These are phyloP conservation scores for Mythimna loreyi DNA, from an alignment of 2,888 invertebrate species.

Conservation along the genomic window DNA sequence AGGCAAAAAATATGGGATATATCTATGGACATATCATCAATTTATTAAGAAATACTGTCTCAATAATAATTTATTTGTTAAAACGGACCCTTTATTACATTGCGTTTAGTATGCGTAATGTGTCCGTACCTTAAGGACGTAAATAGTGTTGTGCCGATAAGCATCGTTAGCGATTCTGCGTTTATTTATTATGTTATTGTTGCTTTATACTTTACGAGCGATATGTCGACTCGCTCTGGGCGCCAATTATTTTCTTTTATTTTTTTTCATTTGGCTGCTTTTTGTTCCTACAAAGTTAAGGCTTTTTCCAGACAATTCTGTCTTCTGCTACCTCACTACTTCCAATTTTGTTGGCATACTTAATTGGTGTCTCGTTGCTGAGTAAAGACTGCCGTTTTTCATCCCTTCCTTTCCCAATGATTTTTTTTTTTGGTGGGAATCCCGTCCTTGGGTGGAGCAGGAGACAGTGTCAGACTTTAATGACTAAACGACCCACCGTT, in stretches of 20 bases:
- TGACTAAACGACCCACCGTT: no score
- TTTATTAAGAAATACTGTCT: neutral
- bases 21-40: no score
- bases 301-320: slow-evolving; percentile 10
- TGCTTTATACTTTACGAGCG: slow-evolving; percentile 46
- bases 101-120: slow-evolving; percentile 9
- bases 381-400: no score
- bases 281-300: neutral
- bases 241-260: slow-evolving; percentile 37
- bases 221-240: slow-evolving; percentile 47
- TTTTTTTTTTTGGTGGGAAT: no score
- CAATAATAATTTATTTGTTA: slow-evolving; percentile 5
- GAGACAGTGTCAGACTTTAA: no score
- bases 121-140: slow-evolving; percentile 69
- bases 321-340: neutral
- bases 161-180: slow-evolving; percentile 81
- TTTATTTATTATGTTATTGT: slow-evolving; percentile 60
- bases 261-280: slow-evolving; percentile 7
- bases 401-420: no score
- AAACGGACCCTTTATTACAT: slow-evolving; percentile 6
- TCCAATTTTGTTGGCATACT: no score
- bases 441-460: no score
- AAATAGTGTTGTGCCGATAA: slow-evolving; percentile 75
- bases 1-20: neutral
- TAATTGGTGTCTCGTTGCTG: no score